Conservation (phyloP, 2,888 invertebrate species). For the Papilio demoleus region DNA sequence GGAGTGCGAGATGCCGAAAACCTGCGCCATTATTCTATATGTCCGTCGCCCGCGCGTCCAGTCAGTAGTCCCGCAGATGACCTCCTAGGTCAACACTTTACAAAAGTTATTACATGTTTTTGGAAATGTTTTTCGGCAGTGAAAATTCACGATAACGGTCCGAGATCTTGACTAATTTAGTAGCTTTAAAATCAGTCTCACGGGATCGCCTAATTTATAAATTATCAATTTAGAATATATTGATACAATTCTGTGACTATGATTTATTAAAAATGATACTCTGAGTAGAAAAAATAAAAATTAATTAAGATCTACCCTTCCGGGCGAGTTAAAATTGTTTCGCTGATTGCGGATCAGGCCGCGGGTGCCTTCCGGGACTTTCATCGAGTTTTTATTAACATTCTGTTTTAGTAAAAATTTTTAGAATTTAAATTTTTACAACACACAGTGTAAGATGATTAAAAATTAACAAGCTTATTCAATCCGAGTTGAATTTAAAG, state of each 20-base stretch:
- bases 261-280: neutral
- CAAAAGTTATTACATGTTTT: neutral
- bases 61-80: too few relatives aligned
- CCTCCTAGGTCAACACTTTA: too few relatives aligned
- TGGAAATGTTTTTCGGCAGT: neutral
- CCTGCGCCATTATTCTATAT: too few relatives aligned
- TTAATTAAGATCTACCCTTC: slow-evolving; percentile 34
- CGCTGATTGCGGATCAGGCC: slow-evolving; percentile 27
- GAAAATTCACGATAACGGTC: neutral
- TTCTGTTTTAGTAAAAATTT: slow-evolving; percentile 2
- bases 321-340: slow-evolving; percentile 30
- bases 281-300: slow-evolving; percentile 21
- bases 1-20: too few relatives aligned
- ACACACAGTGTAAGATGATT: too few relatives aligned
- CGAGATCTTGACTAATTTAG: too few relatives aligned
- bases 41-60: too few relatives aligned
- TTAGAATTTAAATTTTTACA: too few relatives aligned
- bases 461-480: too few relatives aligned
- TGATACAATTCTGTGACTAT: neutral
- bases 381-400: slow-evolving; percentile 10
- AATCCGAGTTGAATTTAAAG: too few relatives aligned
- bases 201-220: neutral
- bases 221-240: neutral
- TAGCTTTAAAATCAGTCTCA: neutral
- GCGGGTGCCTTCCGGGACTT: slow-evolving; percentile 8